These are phyloP conservation scores for Battus philenor DNA, from an alignment of 1,140 invertebrate species.

Conservation along the genomic window DNA sequence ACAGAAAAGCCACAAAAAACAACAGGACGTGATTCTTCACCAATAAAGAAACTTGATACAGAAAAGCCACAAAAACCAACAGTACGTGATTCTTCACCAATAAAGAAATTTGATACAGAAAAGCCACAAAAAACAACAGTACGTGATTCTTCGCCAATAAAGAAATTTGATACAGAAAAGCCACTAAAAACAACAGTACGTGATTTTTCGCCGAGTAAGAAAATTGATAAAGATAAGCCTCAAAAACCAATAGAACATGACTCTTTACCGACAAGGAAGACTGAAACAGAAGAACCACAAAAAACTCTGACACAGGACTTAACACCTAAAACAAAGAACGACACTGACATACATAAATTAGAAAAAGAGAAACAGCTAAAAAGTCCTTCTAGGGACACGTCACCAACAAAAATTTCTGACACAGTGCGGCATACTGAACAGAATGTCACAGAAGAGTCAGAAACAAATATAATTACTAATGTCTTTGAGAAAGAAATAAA, in stretches of 20 bases:
- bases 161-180: slow-evolving; percentile 1
- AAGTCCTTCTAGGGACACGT: slow-evolving; percentile 31
- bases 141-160: not conserved
- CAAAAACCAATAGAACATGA: not conserved
- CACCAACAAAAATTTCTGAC: slow-evolving; percentile 42
- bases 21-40: slow-evolving; percentile 4
- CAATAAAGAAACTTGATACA: not conserved
- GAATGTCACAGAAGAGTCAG: not conserved
- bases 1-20: slow-evolving; percentile 1
- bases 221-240: not conserved
- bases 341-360: not conserved
- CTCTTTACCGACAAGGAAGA: not conserved
- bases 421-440: slow-evolving; percentile 11
- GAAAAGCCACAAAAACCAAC: not conserved
- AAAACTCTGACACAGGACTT: not conserved
- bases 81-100: not conserved
- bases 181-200: not conserved
- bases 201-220: slow-evolving; percentile 6
- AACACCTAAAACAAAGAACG: not conserved
- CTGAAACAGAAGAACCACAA: not conserved
- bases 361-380: slow-evolving; percentile 13
- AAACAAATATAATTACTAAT: slow-evolving; percentile 5
- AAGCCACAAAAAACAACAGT: not conserved
- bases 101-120: not conserved
- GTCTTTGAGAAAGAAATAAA: slow-evolving; percentile 8